Conservation (phyloP, 2,113 vertebrate genomes). For the Collichthys lucidus region DNA sequence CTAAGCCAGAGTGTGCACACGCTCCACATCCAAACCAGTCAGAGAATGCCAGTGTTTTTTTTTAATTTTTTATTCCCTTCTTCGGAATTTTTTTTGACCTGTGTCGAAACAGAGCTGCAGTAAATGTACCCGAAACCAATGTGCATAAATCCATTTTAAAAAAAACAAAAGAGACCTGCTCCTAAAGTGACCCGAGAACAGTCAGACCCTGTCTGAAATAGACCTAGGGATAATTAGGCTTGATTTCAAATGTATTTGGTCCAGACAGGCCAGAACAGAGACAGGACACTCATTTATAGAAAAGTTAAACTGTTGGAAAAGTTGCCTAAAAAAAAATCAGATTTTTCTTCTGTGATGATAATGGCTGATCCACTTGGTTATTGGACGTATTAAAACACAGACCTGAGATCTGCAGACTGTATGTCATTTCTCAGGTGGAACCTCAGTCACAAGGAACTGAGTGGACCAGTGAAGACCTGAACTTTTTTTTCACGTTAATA, state of each 20-base stretch:
- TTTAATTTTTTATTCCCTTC: background rate
- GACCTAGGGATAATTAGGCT: background rate
- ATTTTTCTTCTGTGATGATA: background rate
- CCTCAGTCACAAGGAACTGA: background rate
- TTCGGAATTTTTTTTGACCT: background rate
- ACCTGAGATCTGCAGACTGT: background rate
- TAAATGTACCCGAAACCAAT: background rate
- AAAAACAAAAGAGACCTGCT: background rate
- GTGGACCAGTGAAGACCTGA: background rate
- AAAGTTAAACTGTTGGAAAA: background rate
- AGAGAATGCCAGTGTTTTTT: background rate
- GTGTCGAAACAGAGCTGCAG: background rate
- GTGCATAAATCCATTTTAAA: background rate
- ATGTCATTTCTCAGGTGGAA: background rate
- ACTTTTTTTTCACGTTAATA: background rate
- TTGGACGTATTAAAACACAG: background rate
- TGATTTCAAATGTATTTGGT: background rate
- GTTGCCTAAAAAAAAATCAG: background rate
- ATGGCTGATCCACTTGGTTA: background rate
- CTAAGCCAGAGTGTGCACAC: no score
- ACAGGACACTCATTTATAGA: background rate
- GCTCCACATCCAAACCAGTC: background rate
- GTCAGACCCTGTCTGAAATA: background rate
- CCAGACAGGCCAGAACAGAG: background rate
- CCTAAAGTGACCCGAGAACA: background rate